These are phyloP conservation scores for Drosophila melanica DNA, from an alignment of 1,140 invertebrate genomes.

Conservation along the genomic window DNA sequence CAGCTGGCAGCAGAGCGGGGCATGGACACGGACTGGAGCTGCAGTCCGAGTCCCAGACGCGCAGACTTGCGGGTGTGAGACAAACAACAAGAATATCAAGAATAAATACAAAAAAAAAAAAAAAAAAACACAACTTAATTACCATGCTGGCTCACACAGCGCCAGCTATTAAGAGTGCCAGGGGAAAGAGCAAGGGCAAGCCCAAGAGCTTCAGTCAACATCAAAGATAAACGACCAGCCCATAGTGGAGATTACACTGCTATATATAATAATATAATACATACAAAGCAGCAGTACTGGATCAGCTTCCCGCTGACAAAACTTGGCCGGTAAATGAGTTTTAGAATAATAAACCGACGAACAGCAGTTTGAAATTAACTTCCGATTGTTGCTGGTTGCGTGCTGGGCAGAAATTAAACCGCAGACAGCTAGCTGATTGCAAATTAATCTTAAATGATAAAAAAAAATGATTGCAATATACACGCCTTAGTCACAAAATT, in stretches of 20 bases:
- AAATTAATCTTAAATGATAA: slow-evolving; percentile 9
- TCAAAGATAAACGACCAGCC: slow-evolving; percentile 42
- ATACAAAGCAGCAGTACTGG: neutral
- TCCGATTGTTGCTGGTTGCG: slow-evolving; percentile 1
- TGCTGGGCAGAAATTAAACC: slow-evolving; percentile 9
- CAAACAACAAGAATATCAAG: slow-evolving; percentile 15
- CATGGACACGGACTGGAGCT: neutral
- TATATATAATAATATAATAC: neutral
- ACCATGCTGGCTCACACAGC: slow-evolving; percentile 37
- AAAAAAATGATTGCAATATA: slow-evolving; percentile 1
- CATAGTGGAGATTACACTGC: slow-evolving; percentile 25
- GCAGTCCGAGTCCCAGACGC: slow-evolving; percentile 5
- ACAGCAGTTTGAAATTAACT: neutral
- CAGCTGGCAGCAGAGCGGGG: neutral
- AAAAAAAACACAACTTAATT: slow-evolving; percentile 49
- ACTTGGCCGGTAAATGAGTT: slow-evolving; percentile 24
- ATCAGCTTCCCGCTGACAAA: slow-evolving; percentile 21
- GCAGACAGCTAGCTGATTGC: neutral
- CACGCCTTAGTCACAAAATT: neutral
- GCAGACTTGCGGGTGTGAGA: slow-evolving; percentile 16
- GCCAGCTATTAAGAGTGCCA: slow-evolving; percentile 4
- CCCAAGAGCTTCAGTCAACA: slow-evolving; percentile 27
- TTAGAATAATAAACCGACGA: slow-evolving; percentile 10
- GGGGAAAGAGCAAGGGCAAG: neutral
- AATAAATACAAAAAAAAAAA: slow-evolving; percentile 13